Conservation (phyloP, 1,140 invertebrate species). For the Paraescarpia echinospica region DNA sequence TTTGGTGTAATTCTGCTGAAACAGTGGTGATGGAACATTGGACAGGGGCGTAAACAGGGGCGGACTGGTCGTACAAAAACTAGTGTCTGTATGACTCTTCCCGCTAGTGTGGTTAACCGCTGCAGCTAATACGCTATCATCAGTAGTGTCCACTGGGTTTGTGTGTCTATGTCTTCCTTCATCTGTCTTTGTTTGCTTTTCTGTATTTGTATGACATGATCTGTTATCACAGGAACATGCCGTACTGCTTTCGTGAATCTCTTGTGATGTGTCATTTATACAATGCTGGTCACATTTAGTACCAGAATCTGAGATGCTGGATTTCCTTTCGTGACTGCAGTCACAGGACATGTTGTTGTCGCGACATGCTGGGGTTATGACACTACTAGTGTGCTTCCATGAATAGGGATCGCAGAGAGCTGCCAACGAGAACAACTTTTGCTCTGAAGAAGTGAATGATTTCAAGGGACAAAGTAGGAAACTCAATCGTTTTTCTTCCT, state of each 20-base stretch:
- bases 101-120: neutral
- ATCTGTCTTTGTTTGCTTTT: neutral
- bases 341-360: neutral
- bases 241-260: neutral
- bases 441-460: neutral
- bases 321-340: neutral
- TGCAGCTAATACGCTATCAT: neutral
- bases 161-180: neutral
- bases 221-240: no score
- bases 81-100: neutral
- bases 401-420: neutral
- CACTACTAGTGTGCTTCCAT: neutral
- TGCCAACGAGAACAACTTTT: neutral
- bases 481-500: neutral
- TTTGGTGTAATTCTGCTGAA: conserved; percentile 39
- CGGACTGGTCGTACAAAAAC: neutral
- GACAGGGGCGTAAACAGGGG: neutral
- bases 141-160: neutral
- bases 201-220: neutral
- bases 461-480: neutral
- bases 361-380: neutral
- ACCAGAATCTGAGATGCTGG: neutral
- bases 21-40: neutral
- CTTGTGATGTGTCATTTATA: neutral
- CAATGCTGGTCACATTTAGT: neutral